A percentile compares a stretch with the other conserved stretches of the same genome.
These are phyloP conservation scores for Dicycla oo DNA, from an alignment of 2,888 invertebrate genomes.

Conservation along the genomic window DNA sequence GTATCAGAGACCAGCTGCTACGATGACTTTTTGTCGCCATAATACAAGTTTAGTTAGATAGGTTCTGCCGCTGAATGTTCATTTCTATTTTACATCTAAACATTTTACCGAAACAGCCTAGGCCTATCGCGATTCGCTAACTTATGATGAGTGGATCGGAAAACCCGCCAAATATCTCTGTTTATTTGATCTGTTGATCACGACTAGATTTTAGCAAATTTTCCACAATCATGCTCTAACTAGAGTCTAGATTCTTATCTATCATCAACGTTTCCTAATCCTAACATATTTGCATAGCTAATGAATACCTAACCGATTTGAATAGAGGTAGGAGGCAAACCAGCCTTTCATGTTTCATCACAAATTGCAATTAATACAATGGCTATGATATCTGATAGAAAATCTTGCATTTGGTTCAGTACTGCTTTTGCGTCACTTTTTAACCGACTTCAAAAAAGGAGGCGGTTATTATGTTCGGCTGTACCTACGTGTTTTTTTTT, in stretches of 20 bases:
- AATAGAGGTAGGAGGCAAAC: too few species aligned
- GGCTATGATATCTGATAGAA: neutral
- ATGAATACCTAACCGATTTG: neutral
- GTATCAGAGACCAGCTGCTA: constrained; percentile 23
- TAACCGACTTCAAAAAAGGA: too few species aligned
- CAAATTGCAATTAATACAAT: neutral
- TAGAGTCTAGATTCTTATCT: too few species aligned
- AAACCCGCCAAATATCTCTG: neutral
- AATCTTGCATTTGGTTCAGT: neutral
- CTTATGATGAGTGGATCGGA: neutral
- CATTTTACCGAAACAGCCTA: neutral
- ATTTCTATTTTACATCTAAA: neutral
- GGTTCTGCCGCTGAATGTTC: neutral
- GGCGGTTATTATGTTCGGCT: too few species aligned
- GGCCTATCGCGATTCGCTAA: neutral
- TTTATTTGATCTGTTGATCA: neutral
- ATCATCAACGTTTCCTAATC: neutral
- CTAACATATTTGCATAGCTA: neutral
- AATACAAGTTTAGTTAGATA: neutral
- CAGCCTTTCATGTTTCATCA: neutral
- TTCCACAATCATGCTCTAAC: neutral
- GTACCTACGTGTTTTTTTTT: too few species aligned
- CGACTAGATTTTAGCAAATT: neutral
- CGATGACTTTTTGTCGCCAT: constrained; percentile 13
- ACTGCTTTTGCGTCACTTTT: neutral